Conservation (phyloP, 1,140 invertebrate species). For the Triops longicaudatus region DNA sequence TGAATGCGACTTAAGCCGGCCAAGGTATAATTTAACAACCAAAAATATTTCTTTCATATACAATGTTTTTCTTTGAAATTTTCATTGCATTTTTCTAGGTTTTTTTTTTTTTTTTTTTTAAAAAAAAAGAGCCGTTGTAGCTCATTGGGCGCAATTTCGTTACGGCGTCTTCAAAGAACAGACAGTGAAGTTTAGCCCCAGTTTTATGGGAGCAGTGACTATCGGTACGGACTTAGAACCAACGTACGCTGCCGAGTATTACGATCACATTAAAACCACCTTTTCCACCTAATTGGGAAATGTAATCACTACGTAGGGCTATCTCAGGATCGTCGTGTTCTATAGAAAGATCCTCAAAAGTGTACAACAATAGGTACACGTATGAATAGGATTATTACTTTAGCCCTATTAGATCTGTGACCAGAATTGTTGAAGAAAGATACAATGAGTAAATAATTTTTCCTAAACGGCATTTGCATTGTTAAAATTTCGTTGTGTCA, state of each 20-base stretch:
- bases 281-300: background rate
- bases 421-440: background rate
- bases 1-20: background rate
- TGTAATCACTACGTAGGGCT: background rate
- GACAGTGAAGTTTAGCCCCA: slow-evolving; percentile 36
- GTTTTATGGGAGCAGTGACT: slow-evolving; percentile 32
- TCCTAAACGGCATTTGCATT: too few species aligned
- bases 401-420: background rate
- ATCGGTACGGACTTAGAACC: background rate
- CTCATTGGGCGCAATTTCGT: slow-evolving; percentile 44
- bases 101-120: too few species aligned
- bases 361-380: background rate
- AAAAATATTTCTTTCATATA: too few species aligned
- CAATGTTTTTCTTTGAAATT: too few species aligned
- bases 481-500: too few species aligned
- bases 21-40: slow-evolving; percentile 6
- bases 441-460: background rate
- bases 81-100: too few species aligned
- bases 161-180: slow-evolving; percentile 45
- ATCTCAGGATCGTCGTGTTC: background rate
- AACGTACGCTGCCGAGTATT: background rate
- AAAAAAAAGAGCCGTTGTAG: slow-evolving; percentile 40
- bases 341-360: background rate
- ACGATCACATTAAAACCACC: too few species aligned
- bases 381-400: background rate